Evolutionary conservation across 2,113 vertebrate species (phyloP).

Genomic region (Carassius carassius): DNA sequence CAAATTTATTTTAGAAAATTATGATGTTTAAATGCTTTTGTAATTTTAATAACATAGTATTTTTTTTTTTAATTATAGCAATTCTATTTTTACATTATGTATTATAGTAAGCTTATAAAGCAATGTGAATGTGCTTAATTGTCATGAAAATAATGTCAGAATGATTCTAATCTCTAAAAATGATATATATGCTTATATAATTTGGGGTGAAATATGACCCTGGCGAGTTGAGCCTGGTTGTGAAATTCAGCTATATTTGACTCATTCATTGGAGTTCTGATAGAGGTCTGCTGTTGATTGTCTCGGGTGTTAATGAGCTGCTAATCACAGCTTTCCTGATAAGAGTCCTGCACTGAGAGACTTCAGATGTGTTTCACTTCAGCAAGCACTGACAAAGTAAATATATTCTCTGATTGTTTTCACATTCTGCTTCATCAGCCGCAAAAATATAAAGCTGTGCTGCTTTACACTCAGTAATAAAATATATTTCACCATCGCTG

Average conservation of each 20-base stretch:
- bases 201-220: not conserved
- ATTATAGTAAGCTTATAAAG: too few species aligned
- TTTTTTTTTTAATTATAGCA: not conserved
- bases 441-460: not conserved
- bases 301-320: not conserved
- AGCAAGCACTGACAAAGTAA: not conserved
- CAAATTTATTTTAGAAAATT: too few species aligned
- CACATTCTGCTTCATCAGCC: constrained; percentile 8
- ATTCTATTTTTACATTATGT: not conserved
- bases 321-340: not conserved
- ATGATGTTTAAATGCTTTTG: not conserved
- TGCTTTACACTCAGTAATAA: constrained; percentile 15
- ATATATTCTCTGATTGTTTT: not conserved
- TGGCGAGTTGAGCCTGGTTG: not conserved
- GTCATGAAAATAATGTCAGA: not conserved
- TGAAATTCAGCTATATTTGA: not conserved
- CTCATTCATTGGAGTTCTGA: not conserved
- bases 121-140: not conserved
- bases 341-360: not conserved
- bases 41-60: not conserved
- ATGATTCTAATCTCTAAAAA: not conserved
- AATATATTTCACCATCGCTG: not conserved
- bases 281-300: not conserved
- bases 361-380: constrained; percentile 2
- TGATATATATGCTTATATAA: not conserved